Evolutionary conservation across 2,888 invertebrate species (phyloP).

Genomic region (Vanessa cardui): DNA sequence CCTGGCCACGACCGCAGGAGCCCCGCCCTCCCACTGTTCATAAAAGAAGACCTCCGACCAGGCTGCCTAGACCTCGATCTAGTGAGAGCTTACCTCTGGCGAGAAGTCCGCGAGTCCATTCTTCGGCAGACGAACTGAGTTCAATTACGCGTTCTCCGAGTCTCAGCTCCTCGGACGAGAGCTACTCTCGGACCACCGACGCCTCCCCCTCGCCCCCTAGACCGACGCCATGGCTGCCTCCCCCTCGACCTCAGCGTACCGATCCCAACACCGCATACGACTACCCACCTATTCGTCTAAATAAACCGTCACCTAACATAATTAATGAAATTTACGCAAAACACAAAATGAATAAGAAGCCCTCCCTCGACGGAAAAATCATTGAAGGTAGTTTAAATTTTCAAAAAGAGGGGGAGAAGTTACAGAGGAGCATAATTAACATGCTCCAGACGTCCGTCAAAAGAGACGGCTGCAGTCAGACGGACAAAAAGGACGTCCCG

Average conservation of each 20-base stretch:
- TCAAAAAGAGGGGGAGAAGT: slow-evolving; percentile 76
- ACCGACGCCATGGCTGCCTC: slow-evolving; percentile 79
- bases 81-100: slow-evolving; percentile 85
- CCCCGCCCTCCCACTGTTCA: slow-evolving; percentile 66
- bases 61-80: slow-evolving; percentile 85
- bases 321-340: slow-evolving; percentile 72
- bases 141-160: slow-evolving; percentile 91
- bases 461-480: slow-evolving; percentile 85
- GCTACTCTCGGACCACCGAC: slow-evolving; percentile 91
- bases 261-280: slow-evolving; percentile 81
- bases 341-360: slow-evolving; percentile 69
- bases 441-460: slow-evolving; percentile 83
- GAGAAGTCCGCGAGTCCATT: slow-evolving; percentile 85
- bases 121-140: slow-evolving; percentile 92
- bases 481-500: slow-evolving; percentile 84
- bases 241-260: slow-evolving; percentile 70
- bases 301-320: slow-evolving; percentile 64
- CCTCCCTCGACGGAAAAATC: slow-evolving; percentile 71
- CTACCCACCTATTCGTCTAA: slow-evolving; percentile 83
- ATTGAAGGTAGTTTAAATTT: slow-evolving; percentile 65
- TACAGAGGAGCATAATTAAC: slow-evolving; percentile 77
- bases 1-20: slow-evolving; percentile 84
- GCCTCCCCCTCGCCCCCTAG: slow-evolving; percentile 85
- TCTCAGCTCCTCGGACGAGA: slow-evolving; percentile 92
- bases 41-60: slow-evolving; percentile 68